phyloP scores from a whole-genome alignment of 1,140 invertebrate species.

The Aphaenogaster floridana region DNA sequence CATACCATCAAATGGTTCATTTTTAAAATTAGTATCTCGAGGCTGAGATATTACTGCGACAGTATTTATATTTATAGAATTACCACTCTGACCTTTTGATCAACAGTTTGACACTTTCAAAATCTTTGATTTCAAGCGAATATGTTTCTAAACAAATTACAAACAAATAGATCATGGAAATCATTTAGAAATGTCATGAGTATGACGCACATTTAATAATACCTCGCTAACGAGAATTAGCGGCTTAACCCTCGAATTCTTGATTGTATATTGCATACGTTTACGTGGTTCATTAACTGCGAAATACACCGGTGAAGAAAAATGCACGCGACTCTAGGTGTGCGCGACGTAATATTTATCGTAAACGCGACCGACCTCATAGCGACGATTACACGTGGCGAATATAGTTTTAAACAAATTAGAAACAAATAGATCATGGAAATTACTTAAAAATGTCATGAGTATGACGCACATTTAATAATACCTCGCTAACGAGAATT shows the following conservation, averaged over 20 bases:
- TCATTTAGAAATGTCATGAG: not conserved
- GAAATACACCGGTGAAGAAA: not conserved
- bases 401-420: not conserved
- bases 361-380: conserved; percentile 23
- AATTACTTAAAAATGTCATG: not conserved
- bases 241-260: not conserved
- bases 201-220: not conserved
- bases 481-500: not conserved
- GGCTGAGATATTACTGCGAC: not conserved
- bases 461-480: not conserved
- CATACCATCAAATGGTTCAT: not conserved
- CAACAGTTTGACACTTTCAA: not conserved
- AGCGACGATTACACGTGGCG: not conserved
- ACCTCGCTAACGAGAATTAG: not conserved
- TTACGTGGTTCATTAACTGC: conserved; percentile 16
- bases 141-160: not conserved
- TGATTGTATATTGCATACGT: not conserved
- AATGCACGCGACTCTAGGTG: conserved; percentile 8
- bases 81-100: not conserved
- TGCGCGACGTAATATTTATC: not conserved
- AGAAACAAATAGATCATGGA: not conserved
- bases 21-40: not conserved
- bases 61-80: not conserved
- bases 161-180: not conserved
- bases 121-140: not conserved